Evolutionary conservation across 2,113 vertebrate species (phyloP).

Genomic region (Podarcis raffonei): DNA sequence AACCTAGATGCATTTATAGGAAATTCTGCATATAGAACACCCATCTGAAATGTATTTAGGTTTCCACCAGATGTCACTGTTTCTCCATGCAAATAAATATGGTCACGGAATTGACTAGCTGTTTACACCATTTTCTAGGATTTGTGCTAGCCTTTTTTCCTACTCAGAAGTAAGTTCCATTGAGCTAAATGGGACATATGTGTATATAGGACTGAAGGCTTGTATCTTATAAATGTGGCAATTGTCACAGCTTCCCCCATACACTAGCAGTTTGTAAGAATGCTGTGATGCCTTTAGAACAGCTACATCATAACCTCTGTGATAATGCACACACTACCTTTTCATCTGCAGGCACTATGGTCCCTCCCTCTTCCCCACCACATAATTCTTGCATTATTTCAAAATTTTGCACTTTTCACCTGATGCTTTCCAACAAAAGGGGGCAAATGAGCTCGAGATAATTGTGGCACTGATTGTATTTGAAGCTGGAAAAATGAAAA

Average conservation of each 20-base stretch:
- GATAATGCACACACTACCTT: background rate
- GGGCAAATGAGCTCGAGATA: background rate
- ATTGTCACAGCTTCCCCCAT: background rate
- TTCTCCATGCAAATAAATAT: slow-evolving; percentile 45
- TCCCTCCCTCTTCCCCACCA: too few species aligned
- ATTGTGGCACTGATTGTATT: background rate
- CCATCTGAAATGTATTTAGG: background rate
- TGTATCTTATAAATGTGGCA: slow-evolving; percentile 5
- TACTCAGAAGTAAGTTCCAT: background rate
- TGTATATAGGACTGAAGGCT: background rate
- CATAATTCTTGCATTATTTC: too few species aligned
- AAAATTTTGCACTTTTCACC: background rate
- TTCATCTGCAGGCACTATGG: background rate
- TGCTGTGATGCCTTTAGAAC: background rate
- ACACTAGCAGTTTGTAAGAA: background rate
- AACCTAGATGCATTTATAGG: background rate
- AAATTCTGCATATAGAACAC: background rate
- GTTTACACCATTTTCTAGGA: background rate
- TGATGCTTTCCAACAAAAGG: background rate
- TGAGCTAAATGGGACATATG: background rate
- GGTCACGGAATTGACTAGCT: background rate
- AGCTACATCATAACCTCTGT: background rate
- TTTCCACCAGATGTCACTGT: slow-evolving; percentile 61
- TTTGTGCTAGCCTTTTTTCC: background rate
- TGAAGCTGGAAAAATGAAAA: background rate